Evolutionary conservation across 2,888 invertebrate genomes (phyloP).

Genomic region (Melolontha melolontha): DNA sequence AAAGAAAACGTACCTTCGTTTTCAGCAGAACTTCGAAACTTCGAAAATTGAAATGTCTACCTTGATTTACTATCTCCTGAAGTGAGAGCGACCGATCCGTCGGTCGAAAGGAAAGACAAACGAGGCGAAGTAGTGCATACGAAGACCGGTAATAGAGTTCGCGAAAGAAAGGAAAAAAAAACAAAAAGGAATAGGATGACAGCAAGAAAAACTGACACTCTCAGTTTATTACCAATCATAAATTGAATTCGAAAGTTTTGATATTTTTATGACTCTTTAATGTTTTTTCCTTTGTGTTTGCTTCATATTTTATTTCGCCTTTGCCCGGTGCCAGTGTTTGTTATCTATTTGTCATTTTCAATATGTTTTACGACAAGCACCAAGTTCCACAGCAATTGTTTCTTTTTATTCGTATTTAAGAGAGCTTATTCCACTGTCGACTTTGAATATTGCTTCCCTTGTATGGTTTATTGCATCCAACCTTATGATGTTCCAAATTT

Average conservation of each 20-base stretch:
- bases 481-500: no score
- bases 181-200: neutral
- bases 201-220: slow-evolving; percentile 14
- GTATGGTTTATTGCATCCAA: no score
- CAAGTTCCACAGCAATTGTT: neutral
- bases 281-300: slow-evolving; percentile 48
- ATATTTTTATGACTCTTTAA: slow-evolving; percentile 54
- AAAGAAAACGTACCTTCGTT: neutral
- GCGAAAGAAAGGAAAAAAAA: neutral
- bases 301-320: slow-evolving; percentile 40
- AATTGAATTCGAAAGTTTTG: slow-evolving; percentile 51
- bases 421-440: slow-evolving; percentile 2
- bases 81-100: neutral
- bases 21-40: slow-evolving; percentile 12
- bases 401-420: slow-evolving; percentile 9
- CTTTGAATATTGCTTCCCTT: neutral
- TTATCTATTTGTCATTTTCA: slow-evolving; percentile 11
- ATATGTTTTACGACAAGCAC: slow-evolving; percentile 14
- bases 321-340: neutral
- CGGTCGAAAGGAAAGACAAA: neutral
- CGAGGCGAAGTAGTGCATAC: neutral
- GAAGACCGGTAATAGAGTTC: neutral
- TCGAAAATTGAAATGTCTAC: slow-evolving; percentile 31
- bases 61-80: slow-evolving; percentile 24
- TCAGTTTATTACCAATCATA: slow-evolving; percentile 50